Evolutionary conservation across 2,113 vertebrate genomes (phyloP).

Genomic region (Rostratula benghalensis): DNA sequence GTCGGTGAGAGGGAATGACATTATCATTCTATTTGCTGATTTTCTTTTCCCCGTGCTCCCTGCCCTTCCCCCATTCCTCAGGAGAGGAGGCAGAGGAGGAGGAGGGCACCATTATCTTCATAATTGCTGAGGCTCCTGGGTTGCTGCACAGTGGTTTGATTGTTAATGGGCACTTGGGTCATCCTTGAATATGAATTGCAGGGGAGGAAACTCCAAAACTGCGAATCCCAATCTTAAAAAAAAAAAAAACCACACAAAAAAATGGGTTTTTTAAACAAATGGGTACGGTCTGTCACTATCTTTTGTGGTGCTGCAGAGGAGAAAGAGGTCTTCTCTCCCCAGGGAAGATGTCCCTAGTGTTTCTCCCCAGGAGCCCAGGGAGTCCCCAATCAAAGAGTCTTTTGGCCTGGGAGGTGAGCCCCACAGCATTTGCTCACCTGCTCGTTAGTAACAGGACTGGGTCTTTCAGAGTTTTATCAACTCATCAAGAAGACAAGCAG

Average conservation of each 20-base stretch:
- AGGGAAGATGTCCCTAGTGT: background rate
- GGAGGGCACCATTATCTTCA: conserved; percentile 68
- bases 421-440: background rate
- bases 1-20: conserved; percentile 40
- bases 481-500: background rate
- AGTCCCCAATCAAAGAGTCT: background rate
- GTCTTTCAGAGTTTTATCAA: background rate
- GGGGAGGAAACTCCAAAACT: conserved; percentile 64
- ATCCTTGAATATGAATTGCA: conserved; percentile 68
- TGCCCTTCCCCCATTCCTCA: conserved; percentile 53
- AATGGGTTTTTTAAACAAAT: background rate
- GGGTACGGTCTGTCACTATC: background rate
- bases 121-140: conserved; percentile 71
- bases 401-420: background rate
- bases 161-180: conserved; percentile 74
- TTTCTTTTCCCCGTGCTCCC: background rate
- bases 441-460: background rate
- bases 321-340: background rate
- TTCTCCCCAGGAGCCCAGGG: too few relatives aligned
- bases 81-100: conserved; percentile 56
- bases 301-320: background rate
- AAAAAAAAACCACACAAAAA: background rate
- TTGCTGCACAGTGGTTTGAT: conserved; percentile 70
- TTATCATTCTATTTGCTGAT: conserved; percentile 63
- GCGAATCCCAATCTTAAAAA: conserved; percentile 8